Evolutionary conservation across 2,113 vertebrate species (phyloP), one percentile per base, ranked within the genome.

Genomic region (Entosphenus tridentatus): DNA sequence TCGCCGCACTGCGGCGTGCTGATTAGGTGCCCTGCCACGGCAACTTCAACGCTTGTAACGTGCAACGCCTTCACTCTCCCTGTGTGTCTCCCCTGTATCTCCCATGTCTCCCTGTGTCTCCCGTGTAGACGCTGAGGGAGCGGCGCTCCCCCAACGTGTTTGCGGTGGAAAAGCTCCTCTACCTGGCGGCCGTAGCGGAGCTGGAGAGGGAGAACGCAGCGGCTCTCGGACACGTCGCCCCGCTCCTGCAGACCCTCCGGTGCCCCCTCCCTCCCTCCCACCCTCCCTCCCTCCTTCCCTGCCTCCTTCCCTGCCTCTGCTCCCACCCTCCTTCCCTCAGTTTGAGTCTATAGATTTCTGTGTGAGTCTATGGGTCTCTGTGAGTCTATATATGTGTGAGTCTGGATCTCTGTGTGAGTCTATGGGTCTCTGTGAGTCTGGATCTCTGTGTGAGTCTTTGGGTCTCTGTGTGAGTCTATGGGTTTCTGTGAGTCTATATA

Each of bases 121-220:
- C 70, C 70, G n/a, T 9, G 2, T 78, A 96, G 93, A 90, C 96
- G 78, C 87, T 98, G 82, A 98, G 96, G 79, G 88, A 81, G 72
- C 86, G 92, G 70, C 84, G 78, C 72, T 91, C 96, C 77, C 87
- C 93, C 72, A 97, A 97, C 78, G 88, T 92, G 13, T 98, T 98
- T 77, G 96, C 93, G 70, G 96, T 96, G 90, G 93, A 98, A 79
- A 98, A 97, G 83, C 77, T 98, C 75, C 88, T 98, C 71, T 98
- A 96, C 81, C 92, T 95, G 83, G 88, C 96, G 67, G 93, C 93
- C 76, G 88, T 87, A 4, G 87, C 88, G 1, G 93, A 98, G 77
- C 87, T 89, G 10, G 96, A 98, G 73, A 88, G 91, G 76, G 93
- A 98, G 73, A 96, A 95, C 0, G 84, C 86, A n/a, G 83, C 88